Evolutionary conservation across 2,888 invertebrate species (phyloP), one percentile per base, ranked within the genome.

Genomic region (Diploptera punctata): DNA sequence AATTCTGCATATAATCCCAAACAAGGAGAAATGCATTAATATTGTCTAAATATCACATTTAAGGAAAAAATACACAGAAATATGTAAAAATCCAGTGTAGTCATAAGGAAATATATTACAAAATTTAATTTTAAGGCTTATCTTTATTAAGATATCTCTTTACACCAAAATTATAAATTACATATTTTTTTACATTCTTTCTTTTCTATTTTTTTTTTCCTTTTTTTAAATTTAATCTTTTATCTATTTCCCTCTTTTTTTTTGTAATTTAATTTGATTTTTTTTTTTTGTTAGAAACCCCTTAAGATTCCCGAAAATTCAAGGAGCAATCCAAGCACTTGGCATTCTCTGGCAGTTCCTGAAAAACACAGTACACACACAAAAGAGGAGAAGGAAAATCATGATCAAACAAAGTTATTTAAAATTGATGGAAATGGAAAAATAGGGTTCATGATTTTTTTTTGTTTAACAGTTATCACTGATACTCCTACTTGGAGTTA

Each of bases 271-370:
- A 52, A 52, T 52, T 19, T 16, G 3, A 52, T 52, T 4, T 49
- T 49, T 18, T 49, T 21, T 57, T 57, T 29, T 24, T 16, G 13
- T 29, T 31, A 29, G 10, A 3, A n/a, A 24, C 26, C 26, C 21
- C 21, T n/a, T 24, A 57, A 57, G 24, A 52, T 24, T 29, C 57
- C 57, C 29, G 57, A 57, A 57, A 57, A 54, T 21, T 29, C 57
- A 57, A 65, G 65, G 19, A 31, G 69, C 38, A 69, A 57, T 69
- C 60, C 60, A 69, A 57, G 57, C 44, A 60, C 69, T 69, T 38
- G 38, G 21, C 24, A 57, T 57, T 24, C 43, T 43, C 21, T 38
- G 38, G 54, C n/a, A 43, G 57, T 69, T 69, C 69, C 69, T 69
- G 69, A 69, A 69, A 68, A 69, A 69, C 44, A 44, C 24, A 24